Evolutionary conservation across 2,113 vertebrate genomes (phyloP).

Genomic region (Pomatorhinus ruficollis): DNA sequence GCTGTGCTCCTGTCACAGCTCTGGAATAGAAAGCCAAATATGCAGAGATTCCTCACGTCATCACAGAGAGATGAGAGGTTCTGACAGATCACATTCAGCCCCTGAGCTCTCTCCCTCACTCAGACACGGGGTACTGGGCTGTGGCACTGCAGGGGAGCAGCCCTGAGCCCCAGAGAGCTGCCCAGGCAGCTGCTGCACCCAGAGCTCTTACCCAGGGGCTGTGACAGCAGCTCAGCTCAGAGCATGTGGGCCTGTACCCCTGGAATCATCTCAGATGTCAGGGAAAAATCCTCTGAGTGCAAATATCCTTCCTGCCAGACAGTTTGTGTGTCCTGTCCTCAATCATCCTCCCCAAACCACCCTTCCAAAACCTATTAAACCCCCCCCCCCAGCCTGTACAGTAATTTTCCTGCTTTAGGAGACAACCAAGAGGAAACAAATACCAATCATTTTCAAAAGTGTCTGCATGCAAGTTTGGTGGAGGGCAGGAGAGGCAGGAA

Average conservation of each 20-base stretch:
- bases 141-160: not conserved
- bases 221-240: not conserved
- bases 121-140: rapidly evolving
- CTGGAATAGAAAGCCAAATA: not conserved
- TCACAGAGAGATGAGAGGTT: not conserved
- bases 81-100: not conserved
- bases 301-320: not conserved
- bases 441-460: not conserved
- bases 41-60: not conserved
- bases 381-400: not conserved
- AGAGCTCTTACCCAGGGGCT: not conserved
- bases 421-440: not conserved
- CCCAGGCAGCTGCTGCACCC: not conserved
- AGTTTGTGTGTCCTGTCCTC: not conserved
- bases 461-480: not conserved
- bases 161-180: not conserved
- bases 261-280: not conserved
- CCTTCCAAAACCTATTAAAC: not conserved
- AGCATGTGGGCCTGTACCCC: not conserved
- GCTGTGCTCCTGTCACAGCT: not conserved
- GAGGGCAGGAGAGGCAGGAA: not conserved
- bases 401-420: not conserved
- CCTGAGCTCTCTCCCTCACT: not conserved
- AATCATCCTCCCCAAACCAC: not conserved
- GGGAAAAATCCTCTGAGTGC: not conserved